Base-by-base conservation (phyloP, 2,113 vertebrate genomes). In the Aix galericulata region DNA sequence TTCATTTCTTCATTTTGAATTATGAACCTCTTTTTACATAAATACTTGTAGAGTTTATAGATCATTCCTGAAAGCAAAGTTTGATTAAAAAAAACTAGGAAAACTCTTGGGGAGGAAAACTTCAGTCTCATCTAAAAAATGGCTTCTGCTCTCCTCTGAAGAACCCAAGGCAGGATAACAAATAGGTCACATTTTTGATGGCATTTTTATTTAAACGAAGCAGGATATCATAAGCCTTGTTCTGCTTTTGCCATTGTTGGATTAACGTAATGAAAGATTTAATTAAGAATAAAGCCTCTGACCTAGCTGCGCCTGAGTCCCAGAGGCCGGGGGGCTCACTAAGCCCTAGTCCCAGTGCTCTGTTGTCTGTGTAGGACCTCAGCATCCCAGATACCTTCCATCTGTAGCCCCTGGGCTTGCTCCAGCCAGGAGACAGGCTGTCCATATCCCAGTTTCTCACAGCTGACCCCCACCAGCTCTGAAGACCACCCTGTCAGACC, bases 1-100 rank as follows among this genome's bases (percentile, higher is more conserved):
- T 96, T 95, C 46, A 95, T 91, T 93, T 89, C 86, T 93, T 78
- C 71, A 42, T 55, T 88, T 91, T 96, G 91, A 96, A 78, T 96
- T 75, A 96, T 86, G 87, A 96, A 68, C 17, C 40, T 77, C 53
- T 89, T 94, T 93, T 91, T 87, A 97, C 83, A 82, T 74, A 94
- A 93, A 81, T 85, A 87, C 82, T 64, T 62, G 31, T 62, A 40
- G 73, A 86, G 62, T 69, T 95, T 86, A 93, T 96, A 91, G 84
- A 92, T 95, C 82, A 95, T 74, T 83, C 63, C 69, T 48, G 44
- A 89, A 87, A 53, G 13, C 36, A 84, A 95, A 75, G 32, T 88
- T 93, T 74, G 58, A 88, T 91, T 94, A 20, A 81, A 86, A 86
- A 90, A 79, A 40, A 5, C 53, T 44, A 67, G 63, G 86, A 95